A percentile compares a stretch with the other conserved stretches of the same genome.
Evolutionary conservation across 2,113 vertebrate species (phyloP).

Genomic region (Python bivittatus): DNA sequence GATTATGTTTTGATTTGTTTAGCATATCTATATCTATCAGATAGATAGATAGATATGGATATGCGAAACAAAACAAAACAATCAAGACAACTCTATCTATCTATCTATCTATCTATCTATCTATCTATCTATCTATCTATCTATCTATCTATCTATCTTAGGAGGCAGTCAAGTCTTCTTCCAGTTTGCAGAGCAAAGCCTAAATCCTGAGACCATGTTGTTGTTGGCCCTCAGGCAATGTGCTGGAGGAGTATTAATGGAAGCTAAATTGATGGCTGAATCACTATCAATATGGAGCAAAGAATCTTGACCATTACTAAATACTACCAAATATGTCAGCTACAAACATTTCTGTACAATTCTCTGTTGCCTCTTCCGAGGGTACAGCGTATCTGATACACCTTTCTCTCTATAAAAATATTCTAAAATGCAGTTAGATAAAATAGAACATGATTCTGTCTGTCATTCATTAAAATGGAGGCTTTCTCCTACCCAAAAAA

Average conservation of each 20-base stretch:
- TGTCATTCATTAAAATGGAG: slow-evolving; percentile 56
- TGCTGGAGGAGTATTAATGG: not conserved
- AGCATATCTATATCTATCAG: too few species aligned
- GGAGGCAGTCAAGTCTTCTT: not conserved
- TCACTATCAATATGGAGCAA: not conserved
- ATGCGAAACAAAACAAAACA: too few species aligned
- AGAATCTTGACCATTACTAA: not conserved
- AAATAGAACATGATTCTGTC: slow-evolving; percentile 50
- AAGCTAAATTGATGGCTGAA: not conserved
- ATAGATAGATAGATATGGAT: too few species aligned
- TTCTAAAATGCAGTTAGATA: slow-evolving; percentile 29
- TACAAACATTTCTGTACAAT: not conserved
- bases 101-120: too few species aligned
- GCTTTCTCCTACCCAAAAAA: slow-evolving; percentile 16
- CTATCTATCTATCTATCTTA: too few species aligned
- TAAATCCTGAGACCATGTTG: not conserved
- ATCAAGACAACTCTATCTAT: too few species aligned
- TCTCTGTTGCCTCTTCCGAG: not conserved
- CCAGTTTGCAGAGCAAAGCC: not conserved
- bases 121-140: too few species aligned
- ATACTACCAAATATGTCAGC: not conserved
- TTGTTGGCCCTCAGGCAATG: not conserved
- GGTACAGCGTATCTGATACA: not conserved
- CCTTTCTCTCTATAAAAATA: not conserved
- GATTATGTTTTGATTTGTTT: not conserved